Evolutionary conservation across 2,113 vertebrate genomes (phyloP).

Genomic region (Xenus cinereus): DNA sequence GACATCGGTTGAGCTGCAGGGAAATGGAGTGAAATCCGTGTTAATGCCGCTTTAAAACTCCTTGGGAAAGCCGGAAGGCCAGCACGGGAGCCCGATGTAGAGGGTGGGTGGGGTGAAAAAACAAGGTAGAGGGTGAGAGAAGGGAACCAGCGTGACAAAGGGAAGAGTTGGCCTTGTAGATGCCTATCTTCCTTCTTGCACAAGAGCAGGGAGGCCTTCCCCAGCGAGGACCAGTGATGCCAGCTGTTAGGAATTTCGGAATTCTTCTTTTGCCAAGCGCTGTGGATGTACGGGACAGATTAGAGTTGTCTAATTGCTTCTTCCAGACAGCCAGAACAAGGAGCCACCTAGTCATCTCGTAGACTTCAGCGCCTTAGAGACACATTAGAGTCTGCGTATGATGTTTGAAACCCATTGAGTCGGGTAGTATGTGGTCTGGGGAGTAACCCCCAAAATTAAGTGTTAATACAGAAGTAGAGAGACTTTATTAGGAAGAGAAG

Average conservation of each 20-base stretch:
- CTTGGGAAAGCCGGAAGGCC: not conserved
- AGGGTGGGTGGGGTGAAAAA: not conserved
- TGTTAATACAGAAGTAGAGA: not conserved
- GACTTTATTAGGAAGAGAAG: not conserved
- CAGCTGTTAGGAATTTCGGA: not conserved
- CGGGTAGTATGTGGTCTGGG: not conserved
- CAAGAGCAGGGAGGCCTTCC: not conserved
- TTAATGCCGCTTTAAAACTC: not conserved
- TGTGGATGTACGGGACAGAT: not conserved
- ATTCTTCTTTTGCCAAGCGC: not conserved
- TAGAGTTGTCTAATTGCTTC: not conserved
- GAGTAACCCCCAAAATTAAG: not conserved
- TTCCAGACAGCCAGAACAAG: not conserved
- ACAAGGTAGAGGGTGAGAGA: not conserved
- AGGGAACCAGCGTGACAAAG: not conserved
- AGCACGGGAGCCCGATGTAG: accelerated
- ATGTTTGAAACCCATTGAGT: not conserved
- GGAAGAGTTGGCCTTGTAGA: not conserved
- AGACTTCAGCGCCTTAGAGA: not conserved
- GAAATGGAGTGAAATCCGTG: accelerated
- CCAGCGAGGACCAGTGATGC: not conserved
- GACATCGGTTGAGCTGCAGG: not conserved
- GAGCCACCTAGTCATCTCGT: not conserved
- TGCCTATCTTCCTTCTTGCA: not conserved
- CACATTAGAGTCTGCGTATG: not conserved